phyloP scores from a whole-genome alignment of 2,888 invertebrate species.

The Drosophila eohydei region DNA sequence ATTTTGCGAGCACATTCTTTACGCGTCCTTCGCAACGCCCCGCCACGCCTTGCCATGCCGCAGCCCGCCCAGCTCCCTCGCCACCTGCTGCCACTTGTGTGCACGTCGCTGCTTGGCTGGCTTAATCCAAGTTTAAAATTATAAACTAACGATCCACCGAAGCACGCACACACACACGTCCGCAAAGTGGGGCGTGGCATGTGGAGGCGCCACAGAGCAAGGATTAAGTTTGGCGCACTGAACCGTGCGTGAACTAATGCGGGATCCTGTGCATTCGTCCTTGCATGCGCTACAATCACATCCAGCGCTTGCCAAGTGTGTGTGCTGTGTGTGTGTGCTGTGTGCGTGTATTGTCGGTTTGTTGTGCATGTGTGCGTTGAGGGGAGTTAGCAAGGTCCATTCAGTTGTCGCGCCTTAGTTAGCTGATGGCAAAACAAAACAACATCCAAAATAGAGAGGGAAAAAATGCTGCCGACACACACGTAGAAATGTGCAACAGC shows the following conservation, averaged over 20 bases:
- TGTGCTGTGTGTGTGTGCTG: conserved; percentile 1
- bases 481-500: conserved; percentile 58
- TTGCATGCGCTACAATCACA: conserved; percentile 77
- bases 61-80: background rate
- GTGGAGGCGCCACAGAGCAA: conserved; percentile 60
- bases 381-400: conserved; percentile 52
- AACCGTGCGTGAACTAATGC: conserved; percentile 78
- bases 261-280: conserved; percentile 75
- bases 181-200: conserved; percentile 22
- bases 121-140: conserved; percentile 82
- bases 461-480: conserved; percentile 19
- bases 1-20: conserved; percentile 71
- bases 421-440: conserved; percentile 50
- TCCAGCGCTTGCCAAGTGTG: conserved; percentile 53
- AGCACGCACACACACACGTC: conserved; percentile 44
- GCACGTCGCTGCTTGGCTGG: conserved; percentile 45
- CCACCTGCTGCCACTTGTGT: background rate
- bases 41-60: too few species aligned
- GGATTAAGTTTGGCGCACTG: conserved; percentile 79
- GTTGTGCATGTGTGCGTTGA: conserved; percentile 13
- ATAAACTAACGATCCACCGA: conserved; percentile 79
- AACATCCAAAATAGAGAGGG: conserved; percentile 8
- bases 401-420: conserved; percentile 67
- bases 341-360: conserved; percentile 14
- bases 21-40: conserved; percentile 21